Evolutionary conservation across 23 tunicate genomes (phyloP).

Genomic region (Trididemnum nubilum): DNA sequence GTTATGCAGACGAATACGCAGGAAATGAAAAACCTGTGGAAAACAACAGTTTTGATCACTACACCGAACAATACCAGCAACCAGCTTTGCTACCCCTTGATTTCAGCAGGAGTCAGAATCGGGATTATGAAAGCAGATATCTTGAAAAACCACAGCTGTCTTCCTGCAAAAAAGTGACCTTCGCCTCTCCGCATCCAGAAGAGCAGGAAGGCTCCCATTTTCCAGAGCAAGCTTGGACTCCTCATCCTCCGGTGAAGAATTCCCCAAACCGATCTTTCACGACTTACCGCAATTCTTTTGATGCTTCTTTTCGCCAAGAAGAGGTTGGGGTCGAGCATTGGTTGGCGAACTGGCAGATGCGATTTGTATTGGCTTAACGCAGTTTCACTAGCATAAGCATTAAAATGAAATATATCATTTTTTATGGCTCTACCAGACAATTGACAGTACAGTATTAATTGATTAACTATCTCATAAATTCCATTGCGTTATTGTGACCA

Average conservation of each 20-base stretch:
- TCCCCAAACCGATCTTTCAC: neutral
- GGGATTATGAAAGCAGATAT: neutral
- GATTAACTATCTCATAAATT: no score
- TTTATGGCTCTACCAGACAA: no score
- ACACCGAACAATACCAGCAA: neutral
- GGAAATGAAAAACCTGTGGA: no score
- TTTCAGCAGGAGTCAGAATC: neutral
- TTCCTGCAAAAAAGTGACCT: neutral
- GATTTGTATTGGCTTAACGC: conserved; percentile 19
- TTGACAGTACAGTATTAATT: neutral
- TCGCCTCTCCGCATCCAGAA: neutral
- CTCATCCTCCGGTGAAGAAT: no score
- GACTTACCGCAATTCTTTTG: conserved; percentile 22
- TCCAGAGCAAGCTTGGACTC: neutral
- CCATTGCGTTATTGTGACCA: no score
- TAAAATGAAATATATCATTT: no score
- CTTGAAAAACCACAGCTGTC: neutral
- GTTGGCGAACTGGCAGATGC: neutral
- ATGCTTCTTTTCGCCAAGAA: neutral
- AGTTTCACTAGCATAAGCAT: no score
- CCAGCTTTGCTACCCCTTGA: neutral
- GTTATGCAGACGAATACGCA: neutral
- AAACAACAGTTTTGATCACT: neutral
- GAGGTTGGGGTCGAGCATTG: neutral
- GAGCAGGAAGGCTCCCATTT: neutral